These are phyloP conservation scores for Synergus gifuensis DNA, from an alignment of 2,888 invertebrate species.

Conservation along the genomic window DNA sequence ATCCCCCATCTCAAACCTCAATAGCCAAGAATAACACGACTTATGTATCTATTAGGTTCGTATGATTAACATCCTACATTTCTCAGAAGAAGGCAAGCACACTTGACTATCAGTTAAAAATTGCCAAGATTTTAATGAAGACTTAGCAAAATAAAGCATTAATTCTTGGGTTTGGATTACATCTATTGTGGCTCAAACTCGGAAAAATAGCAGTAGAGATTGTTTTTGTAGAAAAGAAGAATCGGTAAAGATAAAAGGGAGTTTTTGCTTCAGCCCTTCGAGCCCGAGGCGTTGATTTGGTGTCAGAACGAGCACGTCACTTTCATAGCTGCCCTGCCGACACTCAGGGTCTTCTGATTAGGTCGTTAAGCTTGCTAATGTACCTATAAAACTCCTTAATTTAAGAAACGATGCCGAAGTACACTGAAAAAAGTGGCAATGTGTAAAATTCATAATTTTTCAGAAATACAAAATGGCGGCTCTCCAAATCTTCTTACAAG, in stretches of 20 bases:
- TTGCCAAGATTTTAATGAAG: too few species aligned
- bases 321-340: slow-evolving; percentile 61
- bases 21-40: not conserved
- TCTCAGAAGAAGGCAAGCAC: too few species aligned
- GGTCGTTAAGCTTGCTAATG: slow-evolving; percentile 74
- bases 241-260: slow-evolving; percentile 66
- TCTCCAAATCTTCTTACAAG: too few species aligned
- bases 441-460: too few species aligned
- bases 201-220: too few species aligned
- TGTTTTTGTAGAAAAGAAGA: slow-evolving; percentile 6
- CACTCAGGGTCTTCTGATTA: slow-evolving; percentile 70
- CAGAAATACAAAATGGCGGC: too few species aligned
- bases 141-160: too few species aligned
- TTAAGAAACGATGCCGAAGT: slow-evolving; percentile 66
- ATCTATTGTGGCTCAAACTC: too few species aligned
- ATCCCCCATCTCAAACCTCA: not conserved
- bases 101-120: too few species aligned
- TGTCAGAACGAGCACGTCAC: slow-evolving; percentile 64
- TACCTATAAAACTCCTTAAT: slow-evolving; percentile 66
- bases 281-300: slow-evolving; percentile 67
- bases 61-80: too few species aligned
- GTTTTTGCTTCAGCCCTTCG: slow-evolving; percentile 55
- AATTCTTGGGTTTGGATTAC: too few species aligned
- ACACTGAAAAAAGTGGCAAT: not conserved
- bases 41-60: not conserved